phyloP scores from a whole-genome alignment of 2,113 vertebrate species.

The Leptocoma aspasia region DNA sequence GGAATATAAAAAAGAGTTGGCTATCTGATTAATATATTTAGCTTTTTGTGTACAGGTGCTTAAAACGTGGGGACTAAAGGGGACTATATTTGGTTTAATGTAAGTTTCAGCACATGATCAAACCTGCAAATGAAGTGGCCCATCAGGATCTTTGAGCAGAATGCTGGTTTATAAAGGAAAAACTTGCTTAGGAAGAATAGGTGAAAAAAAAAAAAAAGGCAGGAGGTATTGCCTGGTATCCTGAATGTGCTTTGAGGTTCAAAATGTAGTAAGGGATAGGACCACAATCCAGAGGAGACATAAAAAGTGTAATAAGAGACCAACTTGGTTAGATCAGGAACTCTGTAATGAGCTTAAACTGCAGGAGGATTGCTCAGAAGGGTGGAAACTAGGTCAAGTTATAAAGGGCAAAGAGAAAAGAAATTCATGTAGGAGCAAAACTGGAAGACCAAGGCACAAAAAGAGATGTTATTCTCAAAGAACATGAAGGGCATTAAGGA shows the following conservation, averaged over 20 bases:
- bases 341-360: conserved; percentile 50
- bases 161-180: background rate
- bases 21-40: background rate
- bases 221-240: background rate
- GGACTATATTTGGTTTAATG: background rate
- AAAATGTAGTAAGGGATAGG: background rate
- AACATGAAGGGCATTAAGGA: background rate
- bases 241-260: conserved; percentile 19
- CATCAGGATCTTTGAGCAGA: background rate
- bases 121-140: background rate
- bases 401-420: conserved; percentile 26
- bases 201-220: background rate
- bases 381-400: conserved; percentile 60
- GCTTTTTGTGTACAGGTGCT: background rate
- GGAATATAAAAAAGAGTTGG: background rate
- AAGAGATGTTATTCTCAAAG: background rate
- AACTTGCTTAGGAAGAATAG: background rate
- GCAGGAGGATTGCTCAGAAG: conserved; percentile 48
- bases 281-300: background rate
- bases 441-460: conserved; percentile 12
- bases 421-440: conserved; percentile 21
- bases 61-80: background rate
- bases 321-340: conserved; percentile 20
- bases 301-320: conserved; percentile 10
- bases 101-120: background rate